Evolutionary conservation across 2,113 vertebrate species (phyloP), one percentile per base, ranked within the genome.

Genomic region (Mugil cephalus): DNA sequence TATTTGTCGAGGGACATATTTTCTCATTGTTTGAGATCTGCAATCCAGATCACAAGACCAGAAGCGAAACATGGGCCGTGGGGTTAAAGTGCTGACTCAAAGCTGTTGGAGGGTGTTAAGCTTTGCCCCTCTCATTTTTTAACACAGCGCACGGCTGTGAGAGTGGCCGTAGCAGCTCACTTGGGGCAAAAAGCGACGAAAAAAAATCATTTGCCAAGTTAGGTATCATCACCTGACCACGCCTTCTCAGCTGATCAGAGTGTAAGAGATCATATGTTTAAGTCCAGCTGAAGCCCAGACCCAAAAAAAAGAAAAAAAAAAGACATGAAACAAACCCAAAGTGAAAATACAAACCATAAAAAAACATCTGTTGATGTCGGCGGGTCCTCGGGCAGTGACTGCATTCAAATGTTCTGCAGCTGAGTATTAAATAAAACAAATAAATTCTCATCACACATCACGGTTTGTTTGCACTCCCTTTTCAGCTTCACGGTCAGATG

Each of bases 241-340:
- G 55, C 35, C 70, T 48, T 10, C 54, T 74, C 81, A 65, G 11
- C 69, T 84, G 81, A 80, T 71, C 74, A 46, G 58, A 35, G 54
- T 15, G 38, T 30, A 18, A 24, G 30, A 1, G 54, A 69, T 88
- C 86, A 81, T 79, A 72, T 76, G 79, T 39, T 77, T 77, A 30
- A 46, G 64, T 66, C n/a, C n/a, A n/a, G 35, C 46, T 61, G 45
- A 61, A 65, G 7, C 55, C 53, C 47, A 50, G 40, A 13, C 34
- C 36, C 75, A 35, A 10, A 68, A 48, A 12, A 64, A 64, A 15
- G 14, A 36, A 39, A 50, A 66, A 43, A n/a, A n/a, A n/a, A n/a
- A n/a, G n/a, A n/a, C n/a, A n/a, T n/a, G n/a, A n/a, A n/a, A n/a
- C n/a, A n/a, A n/a, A n/a, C n/a, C n/a, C n/a, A n/a, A n/a, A n/a